Evolutionary conservation across 2,797 vertebrate genomes (phyloP).

Genomic region (Aldrovandia affinis): DNA sequence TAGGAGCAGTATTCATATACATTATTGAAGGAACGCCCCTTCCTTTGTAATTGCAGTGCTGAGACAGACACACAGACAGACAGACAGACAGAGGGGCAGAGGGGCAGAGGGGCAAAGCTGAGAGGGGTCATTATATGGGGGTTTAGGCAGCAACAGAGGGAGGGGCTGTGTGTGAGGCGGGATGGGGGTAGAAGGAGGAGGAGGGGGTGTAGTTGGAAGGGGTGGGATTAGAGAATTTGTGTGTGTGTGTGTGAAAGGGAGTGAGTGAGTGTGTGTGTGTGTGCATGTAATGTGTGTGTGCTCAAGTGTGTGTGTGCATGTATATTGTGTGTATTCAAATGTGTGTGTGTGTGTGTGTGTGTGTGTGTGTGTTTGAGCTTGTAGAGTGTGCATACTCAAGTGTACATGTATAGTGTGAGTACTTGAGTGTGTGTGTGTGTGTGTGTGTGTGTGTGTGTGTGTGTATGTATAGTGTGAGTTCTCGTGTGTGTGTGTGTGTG

Average conservation of each 20-base stretch:
- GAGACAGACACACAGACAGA: constrained; percentile 31
- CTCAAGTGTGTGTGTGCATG: constrained; percentile 34
- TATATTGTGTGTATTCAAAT: constrained; percentile 42
- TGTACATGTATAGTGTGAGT: constrained; percentile 29
- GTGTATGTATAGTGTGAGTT: constrained; percentile 32
- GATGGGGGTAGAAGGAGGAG: constrained; percentile 33
- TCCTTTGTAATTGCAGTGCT: background rate
- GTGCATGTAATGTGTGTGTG: constrained; percentile 41
- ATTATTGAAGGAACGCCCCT: background rate
- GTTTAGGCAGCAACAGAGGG: constrained; percentile 37
- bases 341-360: constrained; percentile 26
- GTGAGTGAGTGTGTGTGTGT: background rate
- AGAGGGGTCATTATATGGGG: constrained; percentile 54
- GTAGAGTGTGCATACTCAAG: constrained; percentile 10
- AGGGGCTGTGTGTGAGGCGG: constrained; percentile 36
- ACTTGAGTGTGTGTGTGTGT: constrained; percentile 35
- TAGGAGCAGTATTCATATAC: background rate
- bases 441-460: background rate
- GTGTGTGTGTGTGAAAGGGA: background rate
- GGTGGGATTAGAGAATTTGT: background rate
- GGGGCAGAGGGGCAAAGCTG: too few species aligned
- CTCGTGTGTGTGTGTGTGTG: constrained; percentile 34
- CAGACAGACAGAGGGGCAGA: constrained; percentile 56
- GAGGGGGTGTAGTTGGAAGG: too few species aligned
- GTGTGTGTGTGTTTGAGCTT: constrained; percentile 21